These are phyloP conservation scores for Rhinella marina DNA, from an alignment of 2,797 vertebrate genomes.

Conservation along the genomic window DNA sequence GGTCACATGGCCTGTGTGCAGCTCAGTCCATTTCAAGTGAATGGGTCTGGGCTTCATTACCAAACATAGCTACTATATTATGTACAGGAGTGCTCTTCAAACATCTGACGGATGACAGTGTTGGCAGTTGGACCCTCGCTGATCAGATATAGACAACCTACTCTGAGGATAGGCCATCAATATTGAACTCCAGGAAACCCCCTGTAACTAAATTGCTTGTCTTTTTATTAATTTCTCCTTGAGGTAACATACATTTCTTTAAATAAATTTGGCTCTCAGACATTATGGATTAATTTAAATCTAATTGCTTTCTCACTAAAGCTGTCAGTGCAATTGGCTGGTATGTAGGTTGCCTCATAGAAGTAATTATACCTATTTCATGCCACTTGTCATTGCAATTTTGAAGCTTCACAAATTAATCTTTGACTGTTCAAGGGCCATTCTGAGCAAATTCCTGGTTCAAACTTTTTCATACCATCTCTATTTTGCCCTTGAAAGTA, in stretches of 20 bases:
- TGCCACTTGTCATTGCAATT: slow-evolving; percentile 53
- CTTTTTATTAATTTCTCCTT: neutral
- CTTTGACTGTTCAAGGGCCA: slow-evolving; percentile 26
- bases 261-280: neutral
- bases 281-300: slow-evolving; percentile 22
- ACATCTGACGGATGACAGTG: no score
- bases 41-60: no score
- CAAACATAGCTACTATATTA: no score
- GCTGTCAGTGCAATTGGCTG: slow-evolving; percentile 20
- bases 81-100: no score
- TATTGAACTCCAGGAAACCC: no score
- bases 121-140: no score
- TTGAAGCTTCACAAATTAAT: slow-evolving; percentile 38
- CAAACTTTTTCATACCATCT: neutral
- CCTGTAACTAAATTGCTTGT: neutral
- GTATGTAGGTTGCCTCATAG: slow-evolving; percentile 32
- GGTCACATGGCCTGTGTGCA: no score
- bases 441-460: neutral
- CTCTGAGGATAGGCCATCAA: no score
- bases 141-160: no score
- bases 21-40: no score
- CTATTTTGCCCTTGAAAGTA: neutral
- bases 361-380: slow-evolving; percentile 52
- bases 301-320: slow-evolving; percentile 45
- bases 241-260: neutral